A percentile compares a stretch with the other conserved stretches of the same genome.
Conservation (phyloP, 2,888 invertebrate genomes). For the Shargacucullia verbasci region DNA sequence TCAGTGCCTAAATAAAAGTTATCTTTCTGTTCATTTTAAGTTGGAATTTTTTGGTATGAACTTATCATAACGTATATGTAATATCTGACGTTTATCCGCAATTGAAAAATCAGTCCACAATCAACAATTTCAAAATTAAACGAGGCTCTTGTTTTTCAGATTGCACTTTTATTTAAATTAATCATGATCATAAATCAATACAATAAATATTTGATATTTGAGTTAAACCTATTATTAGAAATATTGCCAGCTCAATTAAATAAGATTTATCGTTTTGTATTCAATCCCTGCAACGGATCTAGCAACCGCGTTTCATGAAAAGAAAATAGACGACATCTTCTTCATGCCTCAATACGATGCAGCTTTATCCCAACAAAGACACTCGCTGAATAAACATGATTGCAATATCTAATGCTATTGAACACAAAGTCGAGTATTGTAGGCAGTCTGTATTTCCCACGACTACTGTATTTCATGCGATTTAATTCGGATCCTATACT, state of each 20-base stretch:
- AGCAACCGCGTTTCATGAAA: constrained; percentile 30
- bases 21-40: too few relatives aligned
- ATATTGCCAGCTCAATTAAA: constrained; percentile 22
- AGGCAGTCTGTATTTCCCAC: constrained; percentile 12
- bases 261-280: constrained; percentile 49
- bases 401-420: constrained; percentile 59
- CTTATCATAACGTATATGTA: too few relatives aligned
- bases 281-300: constrained; percentile 41
- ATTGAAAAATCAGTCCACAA: too few relatives aligned
- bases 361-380: constrained; percentile 63
- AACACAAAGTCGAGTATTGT: constrained; percentile 43
- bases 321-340: constrained; percentile 47
- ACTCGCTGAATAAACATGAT: constrained; percentile 69
- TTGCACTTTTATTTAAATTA: not conserved
- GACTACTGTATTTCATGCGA: constrained; percentile 41
- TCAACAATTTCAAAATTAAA: too few relatives aligned
- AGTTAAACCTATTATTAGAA: constrained; percentile 15
- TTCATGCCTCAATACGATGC: constrained; percentile 62
- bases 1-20: too few relatives aligned
- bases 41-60: too few relatives aligned
- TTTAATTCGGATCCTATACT: constrained; percentile 52
- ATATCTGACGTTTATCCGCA: too few relatives aligned
- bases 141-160: too few relatives aligned
- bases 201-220: constrained; percentile 28
- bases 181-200: constrained; percentile 12